Percentiles rank a stretch among this genome's conserved stretches.
Evolutionary conservation across 2,113 vertebrate genomes (phyloP).

Genomic region (Hippocampus guttulatus): DNA sequence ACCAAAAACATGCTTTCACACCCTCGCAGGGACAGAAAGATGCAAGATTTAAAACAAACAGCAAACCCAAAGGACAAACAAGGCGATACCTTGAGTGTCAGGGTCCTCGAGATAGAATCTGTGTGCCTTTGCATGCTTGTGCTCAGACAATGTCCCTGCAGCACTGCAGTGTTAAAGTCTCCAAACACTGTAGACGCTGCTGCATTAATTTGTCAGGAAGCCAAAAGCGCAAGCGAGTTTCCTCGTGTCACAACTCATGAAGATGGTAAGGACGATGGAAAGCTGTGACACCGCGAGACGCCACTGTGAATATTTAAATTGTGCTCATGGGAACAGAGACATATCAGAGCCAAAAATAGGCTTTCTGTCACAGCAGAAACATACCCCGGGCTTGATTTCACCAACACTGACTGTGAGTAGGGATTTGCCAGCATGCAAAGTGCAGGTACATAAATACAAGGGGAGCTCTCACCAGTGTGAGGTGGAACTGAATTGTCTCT

Average conservation of each 20-base stretch:
- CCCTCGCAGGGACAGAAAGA: conserved; percentile 29
- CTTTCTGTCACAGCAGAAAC: conserved; percentile 39
- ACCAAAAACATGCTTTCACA: conserved; percentile 23
- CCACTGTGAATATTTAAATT: conserved; percentile 58
- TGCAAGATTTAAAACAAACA: conserved; percentile 17
- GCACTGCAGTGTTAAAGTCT: conserved; percentile 49
- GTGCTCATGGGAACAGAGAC: conserved; percentile 42
- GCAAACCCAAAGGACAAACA: conserved; percentile 31
- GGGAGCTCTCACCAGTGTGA: conserved; percentile 10
- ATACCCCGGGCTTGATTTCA: conserved; percentile 47
- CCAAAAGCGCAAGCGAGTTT: conserved; percentile 64
- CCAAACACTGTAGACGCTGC: conserved; percentile 52
- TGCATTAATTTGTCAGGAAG: conserved; percentile 64
- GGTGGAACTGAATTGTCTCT: conserved; percentile 26
- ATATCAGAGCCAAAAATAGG: conserved; percentile 50
- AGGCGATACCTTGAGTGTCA: conserved; percentile 18
- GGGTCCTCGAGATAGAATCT: conserved; percentile 20
- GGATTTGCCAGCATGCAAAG: conserved; percentile 22
- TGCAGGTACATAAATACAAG: conserved; percentile 17
- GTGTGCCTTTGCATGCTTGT: conserved; percentile 1
- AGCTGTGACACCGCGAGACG: conserved; percentile 48
- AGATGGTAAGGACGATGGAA: conserved; percentile 49
- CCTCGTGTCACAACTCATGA: conserved; percentile 64
- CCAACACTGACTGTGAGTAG: neutral
- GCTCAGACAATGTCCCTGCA: conserved; percentile 15